phyloP scores from a whole-genome alignment of 2,113 vertebrate genomes.

The Hirundichthys speculiger region DNA sequence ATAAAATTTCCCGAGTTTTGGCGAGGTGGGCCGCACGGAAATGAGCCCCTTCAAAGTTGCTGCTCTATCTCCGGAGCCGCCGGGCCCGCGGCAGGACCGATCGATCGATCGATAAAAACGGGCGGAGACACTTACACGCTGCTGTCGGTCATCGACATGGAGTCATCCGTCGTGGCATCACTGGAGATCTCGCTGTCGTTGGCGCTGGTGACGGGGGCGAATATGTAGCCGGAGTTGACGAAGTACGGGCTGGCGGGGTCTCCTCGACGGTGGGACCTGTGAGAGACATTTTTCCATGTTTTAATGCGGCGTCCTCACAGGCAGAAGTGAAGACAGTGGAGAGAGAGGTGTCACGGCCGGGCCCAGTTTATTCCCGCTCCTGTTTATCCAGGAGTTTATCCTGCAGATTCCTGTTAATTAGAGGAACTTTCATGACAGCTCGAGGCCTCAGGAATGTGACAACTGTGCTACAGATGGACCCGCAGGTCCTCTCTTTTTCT shows the following conservation, averaged over 20 bases:
- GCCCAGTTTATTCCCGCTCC: no score
- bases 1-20: conserved; percentile 27
- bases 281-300: conserved; percentile 22
- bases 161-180: conserved; percentile 93
- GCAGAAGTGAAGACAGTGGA: no score
- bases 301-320: not conserved
- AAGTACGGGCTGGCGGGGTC: conserved; percentile 89
- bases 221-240: conserved; percentile 89
- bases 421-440: conserved; percentile 62
- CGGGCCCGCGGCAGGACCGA: not conserved
- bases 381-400: no score
- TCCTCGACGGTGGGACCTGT: conserved; percentile 87
- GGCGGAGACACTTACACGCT: conserved; percentile 88
- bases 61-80: conserved; percentile 18
- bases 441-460: conserved; percentile 63
- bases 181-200: conserved; percentile 97
- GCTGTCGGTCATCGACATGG: conserved; percentile 96
- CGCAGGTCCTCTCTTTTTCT: conserved; percentile 21
- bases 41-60: conserved; percentile 8
- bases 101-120: not conserved
- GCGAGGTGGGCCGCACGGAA: conserved; percentile 33
- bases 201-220: conserved; percentile 92
- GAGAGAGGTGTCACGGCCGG: no score
- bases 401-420: conserved; percentile 52
- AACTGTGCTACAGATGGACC: conserved; percentile 43